phyloP scores from a whole-genome alignment of 1,140 invertebrate species.

The Drosophila trapezifrons region DNA sequence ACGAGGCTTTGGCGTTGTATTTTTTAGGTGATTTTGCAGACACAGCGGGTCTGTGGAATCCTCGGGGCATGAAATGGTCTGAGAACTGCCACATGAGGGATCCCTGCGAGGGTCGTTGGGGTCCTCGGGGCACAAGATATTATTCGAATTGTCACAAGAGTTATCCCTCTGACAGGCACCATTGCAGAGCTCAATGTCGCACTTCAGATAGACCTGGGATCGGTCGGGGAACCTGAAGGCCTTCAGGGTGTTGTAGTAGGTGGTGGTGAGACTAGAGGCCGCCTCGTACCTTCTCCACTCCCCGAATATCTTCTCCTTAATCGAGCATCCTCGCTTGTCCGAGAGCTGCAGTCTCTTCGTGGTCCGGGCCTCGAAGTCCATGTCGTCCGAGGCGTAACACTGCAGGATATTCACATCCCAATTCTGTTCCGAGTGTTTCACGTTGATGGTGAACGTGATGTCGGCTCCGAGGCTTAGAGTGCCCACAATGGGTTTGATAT shows the following conservation, averaged over 20 bases:
- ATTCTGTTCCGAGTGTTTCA: conserved; percentile 87
- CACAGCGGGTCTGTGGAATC: conserved; percentile 84
- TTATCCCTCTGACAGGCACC: conserved; percentile 76
- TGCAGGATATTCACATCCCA: conserved; percentile 89
- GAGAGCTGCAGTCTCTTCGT: conserved; percentile 88
- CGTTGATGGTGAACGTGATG: conserved; percentile 88
- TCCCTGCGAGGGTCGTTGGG: neutral
- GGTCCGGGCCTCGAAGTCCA: conserved; percentile 86
- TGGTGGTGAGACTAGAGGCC: conserved; percentile 86
- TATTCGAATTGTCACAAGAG: too few species aligned
- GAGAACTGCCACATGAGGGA: neutral
- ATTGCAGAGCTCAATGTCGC: conserved; percentile 88
- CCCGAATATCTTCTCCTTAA: conserved; percentile 88
- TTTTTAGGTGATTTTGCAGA: conserved; percentile 48
- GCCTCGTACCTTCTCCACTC: conserved; percentile 87
- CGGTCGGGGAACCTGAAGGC: conserved; percentile 90
- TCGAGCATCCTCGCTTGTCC: conserved; percentile 88
- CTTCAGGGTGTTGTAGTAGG: conserved; percentile 88
- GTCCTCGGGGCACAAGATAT: neutral
- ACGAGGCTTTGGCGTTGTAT: conserved; percentile 34
- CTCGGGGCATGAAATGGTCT: conserved; percentile 70
- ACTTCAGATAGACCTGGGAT: conserved; percentile 90
- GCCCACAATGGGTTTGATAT: conserved; percentile 84
- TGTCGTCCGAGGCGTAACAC: conserved; percentile 89
- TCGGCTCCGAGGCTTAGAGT: conserved; percentile 89